Base-by-base conservation (phyloP, 2,888 invertebrate genomes). In the Heterodera filipjevi region DNA sequence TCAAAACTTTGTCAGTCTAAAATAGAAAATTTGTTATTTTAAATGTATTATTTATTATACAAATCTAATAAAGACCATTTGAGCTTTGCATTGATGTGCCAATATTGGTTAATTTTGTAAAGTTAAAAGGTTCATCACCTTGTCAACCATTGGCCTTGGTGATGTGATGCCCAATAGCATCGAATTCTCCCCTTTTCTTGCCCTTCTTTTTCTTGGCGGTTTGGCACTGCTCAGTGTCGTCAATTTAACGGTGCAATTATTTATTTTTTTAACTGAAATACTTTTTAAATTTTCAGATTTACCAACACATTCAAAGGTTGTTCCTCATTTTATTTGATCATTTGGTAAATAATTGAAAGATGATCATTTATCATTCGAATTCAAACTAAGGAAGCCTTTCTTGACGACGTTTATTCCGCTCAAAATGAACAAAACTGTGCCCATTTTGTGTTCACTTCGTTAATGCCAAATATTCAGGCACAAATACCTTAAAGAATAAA, bases 151-250 rank as follows among this genome's bases (percentile, higher is more conserved):
- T 64, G 80, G 76, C n/a, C 53, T 75, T 71, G 78, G 78, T 22
- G 78, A 78, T 75, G 78, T 83, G 32, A 78, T 83, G 77, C 83
- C 83, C 10, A 79, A 85, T 35, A 82, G 84, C 66, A 81, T 83
- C 44, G 79, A 85, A 49, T 85, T 83, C 49, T 78, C 77, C 8
- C 84, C 83, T 0, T 53, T 83, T 64, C 76, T 83, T n/a, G 81
- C 85, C 12, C 32, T 83, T 1, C 83, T 83, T 71, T 83, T 83
- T 30, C 78, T 83, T 46, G 76, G 79, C 66, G 83, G 83, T 12
- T 68, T 83, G 35, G 84, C 83, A 32, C 66, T 83, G 27, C 73
- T 83, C 32, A 77, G 81, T 19, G 82, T 83, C 49, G 85, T 83
- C 35, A 83, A 83, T 74, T 83, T 76, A 46, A 83, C 83, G 19